Percentiles rank a stretch among this genome's conserved stretches.
Evolutionary conservation across 23 tunicate genomes (phyloP).

Genomic region (Aplidium turbinatum): DNA sequence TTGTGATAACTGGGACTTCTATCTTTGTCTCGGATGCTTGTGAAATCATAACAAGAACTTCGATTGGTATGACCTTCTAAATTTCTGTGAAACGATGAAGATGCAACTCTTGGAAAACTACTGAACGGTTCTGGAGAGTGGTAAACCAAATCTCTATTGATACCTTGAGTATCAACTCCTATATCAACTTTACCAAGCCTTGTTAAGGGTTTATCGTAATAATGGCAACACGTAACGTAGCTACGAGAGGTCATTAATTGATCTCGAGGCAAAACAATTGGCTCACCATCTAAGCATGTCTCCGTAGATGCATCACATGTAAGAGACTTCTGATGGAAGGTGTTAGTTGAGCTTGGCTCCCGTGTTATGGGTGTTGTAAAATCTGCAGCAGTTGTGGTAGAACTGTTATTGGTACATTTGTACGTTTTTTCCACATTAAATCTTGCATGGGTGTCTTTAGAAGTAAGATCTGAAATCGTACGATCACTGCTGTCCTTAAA

Average conservation of each 20-base stretch:
- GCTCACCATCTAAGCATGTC: slow-evolving; percentile 27
- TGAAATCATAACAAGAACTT: too few species aligned
- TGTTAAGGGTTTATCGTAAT: not conserved
- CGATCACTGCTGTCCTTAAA: slow-evolving; percentile 47
- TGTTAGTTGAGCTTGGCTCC: slow-evolving; percentile 2
- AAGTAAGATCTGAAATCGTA: not conserved
- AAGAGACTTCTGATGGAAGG: not conserved
- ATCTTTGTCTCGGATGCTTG: too few species aligned
- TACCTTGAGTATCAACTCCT: not conserved
- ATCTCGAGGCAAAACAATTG: slow-evolving; percentile 18
- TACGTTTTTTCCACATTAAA: too few species aligned
- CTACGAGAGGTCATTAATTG: slow-evolving; percentile 5
- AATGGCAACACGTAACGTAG: not conserved
- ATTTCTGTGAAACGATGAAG: too few species aligned
- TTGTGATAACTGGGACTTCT: too few species aligned
- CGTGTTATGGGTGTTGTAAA: not conserved
- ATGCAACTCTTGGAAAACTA: too few species aligned
- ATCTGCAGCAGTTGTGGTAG: too few species aligned
- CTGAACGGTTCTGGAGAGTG: too few species aligned
- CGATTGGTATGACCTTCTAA: too few species aligned
- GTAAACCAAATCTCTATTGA: too few species aligned
- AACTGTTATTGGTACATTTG: too few species aligned
- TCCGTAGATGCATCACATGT: slow-evolving; percentile 31
- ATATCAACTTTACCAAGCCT: not conserved
- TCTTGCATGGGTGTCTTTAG: too few species aligned